Base-by-base conservation (phyloP, 2,888 invertebrate genomes). In the Omphaloscelis lunosa region DNA sequence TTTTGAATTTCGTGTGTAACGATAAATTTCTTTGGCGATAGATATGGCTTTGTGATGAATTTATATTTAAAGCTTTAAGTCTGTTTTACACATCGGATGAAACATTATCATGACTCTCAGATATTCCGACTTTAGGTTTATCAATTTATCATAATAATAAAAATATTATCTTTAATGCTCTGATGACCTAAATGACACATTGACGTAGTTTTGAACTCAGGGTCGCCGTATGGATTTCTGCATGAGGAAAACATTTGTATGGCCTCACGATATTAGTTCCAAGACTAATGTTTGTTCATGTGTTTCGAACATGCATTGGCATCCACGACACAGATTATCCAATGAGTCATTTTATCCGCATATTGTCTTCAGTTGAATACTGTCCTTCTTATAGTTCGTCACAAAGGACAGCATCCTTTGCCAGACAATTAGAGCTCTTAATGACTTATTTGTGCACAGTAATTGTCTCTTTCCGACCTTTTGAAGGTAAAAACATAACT, bases 181-280 rank as follows among this genome's bases (percentile, higher is more conserved):
- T 56, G 29, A 56, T 84, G 51, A 83, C 61, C 80, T 61, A 68
- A 66, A 80, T 84, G 56, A 74, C 39, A 73, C 80, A 84, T 66
- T 39, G 34, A 51, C 56, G 41, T 65, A 63, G 17, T 61, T 66
- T 15, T 66, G 27, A 75, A 62, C 69, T 62, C 83, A 82, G 83
- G 69, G 86, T 82, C 72, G 5, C 39, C 29, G 48, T 56, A 72
- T 72, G 27, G 58, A 72, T 62, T 69, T 76, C 41, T 53, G 61
- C 65, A 76, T 7, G 51, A 72, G 56, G 58, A 82, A 48, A 81
- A 39, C 27, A 61, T 72, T 75, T 59, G 45, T 76, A 66, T 81
- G 76, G 61, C 41, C 17, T 80, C 58, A 51, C 59, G 58, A 67
- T 61, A 68, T 70, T 68, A 65, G 70, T 62, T 72, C 59, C 45